Conservation (phyloP, 2,797 vertebrate genomes). For the Acipenser ruthenus region DNA sequence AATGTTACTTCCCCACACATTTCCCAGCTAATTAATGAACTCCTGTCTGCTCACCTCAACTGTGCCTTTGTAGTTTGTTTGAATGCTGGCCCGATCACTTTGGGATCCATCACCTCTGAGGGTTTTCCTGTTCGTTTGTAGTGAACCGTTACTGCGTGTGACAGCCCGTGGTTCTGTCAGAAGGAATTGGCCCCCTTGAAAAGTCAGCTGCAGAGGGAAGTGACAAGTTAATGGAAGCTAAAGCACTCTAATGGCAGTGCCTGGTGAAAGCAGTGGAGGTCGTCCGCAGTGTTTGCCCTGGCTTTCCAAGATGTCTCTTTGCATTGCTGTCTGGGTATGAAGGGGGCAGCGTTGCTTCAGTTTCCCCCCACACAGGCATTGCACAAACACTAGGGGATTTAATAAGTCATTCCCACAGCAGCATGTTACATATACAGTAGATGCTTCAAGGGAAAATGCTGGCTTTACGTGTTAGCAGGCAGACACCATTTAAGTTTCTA, state of each 20-base stretch:
- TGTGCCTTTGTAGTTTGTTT: slow-evolving; percentile 34
- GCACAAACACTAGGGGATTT: neutral
- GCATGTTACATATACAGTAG: neutral
- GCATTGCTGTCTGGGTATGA: slow-evolving; percentile 27
- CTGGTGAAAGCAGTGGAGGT: slow-evolving; percentile 36
- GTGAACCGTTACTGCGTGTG: slow-evolving; percentile 50
- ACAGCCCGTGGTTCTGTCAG: slow-evolving; percentile 56
- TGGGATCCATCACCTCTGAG: slow-evolving; percentile 49
- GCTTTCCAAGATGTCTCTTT: slow-evolving; percentile 36
- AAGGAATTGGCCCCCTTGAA: slow-evolving; percentile 48
- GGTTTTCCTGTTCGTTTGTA: slow-evolving; percentile 46
- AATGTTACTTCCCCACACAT: slow-evolving; percentile 21
- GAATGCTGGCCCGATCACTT: slow-evolving; percentile 47
- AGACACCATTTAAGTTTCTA: no score
- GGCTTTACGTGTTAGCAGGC: no score
- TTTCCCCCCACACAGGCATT: neutral
- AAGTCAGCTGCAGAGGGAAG: slow-evolving; percentile 45
- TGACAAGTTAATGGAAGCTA: slow-evolving; percentile 64
- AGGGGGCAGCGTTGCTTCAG: slow-evolving; percentile 7
- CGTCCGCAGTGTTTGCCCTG: slow-evolving; percentile 34
- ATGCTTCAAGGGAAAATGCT: no score
- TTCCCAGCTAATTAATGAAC: slow-evolving; percentile 47
- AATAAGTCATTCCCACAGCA: neutral
- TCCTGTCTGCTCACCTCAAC: slow-evolving; percentile 24
- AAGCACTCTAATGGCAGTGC: slow-evolving; percentile 53